Evolutionary conservation across 2,888 invertebrate genomes (phyloP).

Genomic region (Orthosia gothica): DNA sequence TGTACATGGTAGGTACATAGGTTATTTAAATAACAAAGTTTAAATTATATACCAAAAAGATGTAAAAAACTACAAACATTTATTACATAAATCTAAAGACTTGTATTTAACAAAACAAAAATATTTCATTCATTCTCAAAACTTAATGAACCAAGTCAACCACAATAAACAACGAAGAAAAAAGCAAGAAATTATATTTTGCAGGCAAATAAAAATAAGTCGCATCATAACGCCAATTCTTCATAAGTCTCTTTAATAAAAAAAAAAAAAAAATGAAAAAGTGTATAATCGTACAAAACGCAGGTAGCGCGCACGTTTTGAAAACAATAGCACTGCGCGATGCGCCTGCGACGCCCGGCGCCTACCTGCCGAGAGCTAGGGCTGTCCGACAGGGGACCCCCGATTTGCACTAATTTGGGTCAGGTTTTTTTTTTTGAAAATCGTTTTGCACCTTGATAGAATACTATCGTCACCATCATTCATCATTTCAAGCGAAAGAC

Average conservation of each 20-base stretch:
- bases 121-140: slow-evolving; percentile 24
- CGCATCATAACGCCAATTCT: slow-evolving; percentile 64
- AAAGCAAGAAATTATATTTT: slow-evolving; percentile 9
- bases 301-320: slow-evolving; percentile 74
- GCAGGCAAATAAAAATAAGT: slow-evolving; percentile 43
- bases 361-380: slow-evolving; percentile 70
- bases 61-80: no score
- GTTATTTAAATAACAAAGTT: not conserved
- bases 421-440: no score
- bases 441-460: not conserved
- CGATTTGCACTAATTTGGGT: slow-evolving; percentile 19
- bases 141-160: slow-evolving; percentile 28
- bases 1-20: not conserved
- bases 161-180: slow-evolving; percentile 17
- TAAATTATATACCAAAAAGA: not conserved
- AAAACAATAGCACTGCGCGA: slow-evolving; percentile 73
- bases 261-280: slow-evolving; percentile 54
- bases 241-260: slow-evolving; percentile 45
- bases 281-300: slow-evolving; percentile 67
- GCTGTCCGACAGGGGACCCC: slow-evolving; percentile 62
- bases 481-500: no score
- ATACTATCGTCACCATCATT: no score
- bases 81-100: no score
- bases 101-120: no score
- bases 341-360: slow-evolving; percentile 70